These are phyloP conservation scores for Lathronympha strigana DNA, from an alignment of 2,888 invertebrate genomes.

Conservation along the genomic window DNA sequence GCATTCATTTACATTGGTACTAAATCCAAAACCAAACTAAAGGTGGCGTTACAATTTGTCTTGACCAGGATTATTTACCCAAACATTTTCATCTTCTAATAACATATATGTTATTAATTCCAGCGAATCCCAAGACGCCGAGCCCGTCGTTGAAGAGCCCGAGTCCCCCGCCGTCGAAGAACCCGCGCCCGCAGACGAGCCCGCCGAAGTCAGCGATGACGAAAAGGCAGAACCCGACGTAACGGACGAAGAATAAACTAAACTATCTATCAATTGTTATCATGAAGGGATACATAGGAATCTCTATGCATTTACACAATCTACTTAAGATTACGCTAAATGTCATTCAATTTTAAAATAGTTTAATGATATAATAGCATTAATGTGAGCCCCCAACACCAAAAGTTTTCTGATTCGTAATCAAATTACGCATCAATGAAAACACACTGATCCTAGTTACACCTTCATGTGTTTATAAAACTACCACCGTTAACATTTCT, in stretches of 20 bases:
- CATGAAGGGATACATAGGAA: constrained; percentile 48
- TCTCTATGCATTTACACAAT: constrained; percentile 52
- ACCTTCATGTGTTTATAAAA: constrained; percentile 44
- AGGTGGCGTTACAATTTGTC: neutral
- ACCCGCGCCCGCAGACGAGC: constrained; percentile 60
- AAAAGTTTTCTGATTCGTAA: constrained; percentile 70
- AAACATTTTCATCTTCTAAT: neutral
- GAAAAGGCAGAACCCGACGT: constrained; percentile 80
- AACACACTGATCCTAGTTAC: constrained; percentile 50
- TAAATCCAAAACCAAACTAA: too few species aligned
- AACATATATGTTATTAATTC: constrained; percentile 38
- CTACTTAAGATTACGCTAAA: constrained; percentile 57
- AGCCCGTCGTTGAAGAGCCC: constrained; percentile 80
- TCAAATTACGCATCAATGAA: constrained; percentile 68
- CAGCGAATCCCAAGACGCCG: constrained; percentile 68
- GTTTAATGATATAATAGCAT: constrained; percentile 65
- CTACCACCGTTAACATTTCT: constrained; percentile 63
- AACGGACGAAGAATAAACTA: constrained; percentile 79
- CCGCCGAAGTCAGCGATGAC: constrained; percentile 74
- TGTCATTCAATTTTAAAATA: constrained; percentile 59
- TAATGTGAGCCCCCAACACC: constrained; percentile 35
- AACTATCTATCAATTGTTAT: constrained; percentile 16
- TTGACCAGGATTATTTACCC: neutral
- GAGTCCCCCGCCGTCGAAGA: constrained; percentile 71
- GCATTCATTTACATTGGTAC: too few species aligned